Evolutionary conservation across 2,888 invertebrate species (phyloP).

Genomic region (Siphonodentalium dalli): DNA sequence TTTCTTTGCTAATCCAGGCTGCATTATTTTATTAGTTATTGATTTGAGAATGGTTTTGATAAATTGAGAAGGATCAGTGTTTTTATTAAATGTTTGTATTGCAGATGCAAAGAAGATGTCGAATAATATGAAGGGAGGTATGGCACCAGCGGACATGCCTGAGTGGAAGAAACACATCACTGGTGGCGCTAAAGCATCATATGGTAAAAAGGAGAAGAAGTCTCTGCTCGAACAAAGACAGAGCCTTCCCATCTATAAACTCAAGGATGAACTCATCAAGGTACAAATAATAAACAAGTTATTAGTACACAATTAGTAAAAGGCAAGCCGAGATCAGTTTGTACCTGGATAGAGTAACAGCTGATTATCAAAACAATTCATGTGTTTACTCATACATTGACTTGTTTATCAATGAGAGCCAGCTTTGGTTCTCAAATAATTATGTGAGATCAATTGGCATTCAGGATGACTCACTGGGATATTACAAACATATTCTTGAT

Average conservation of each 20-base stretch:
- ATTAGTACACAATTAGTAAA: no score
- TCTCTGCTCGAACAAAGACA: slow-evolving; percentile 94
- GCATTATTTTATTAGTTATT: no score
- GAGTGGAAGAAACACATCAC: slow-evolving; percentile 99
- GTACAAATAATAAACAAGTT: slow-evolving; percentile 67
- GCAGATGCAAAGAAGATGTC: slow-evolving; percentile 75
- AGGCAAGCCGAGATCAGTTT: no score
- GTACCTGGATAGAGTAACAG: no score
- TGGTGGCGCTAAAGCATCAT: slow-evolving; percentile 96
- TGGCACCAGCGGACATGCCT: slow-evolving; percentile 76
- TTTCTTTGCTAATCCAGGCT: no score
- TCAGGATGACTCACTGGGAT: no score
- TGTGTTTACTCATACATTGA: no score
- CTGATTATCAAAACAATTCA: no score
- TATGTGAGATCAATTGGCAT: no score
- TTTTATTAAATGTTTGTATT: slow-evolving; percentile 43
- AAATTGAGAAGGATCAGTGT: neutral
- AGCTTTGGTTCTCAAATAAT: no score
- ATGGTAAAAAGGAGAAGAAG: slow-evolving; percentile 95
- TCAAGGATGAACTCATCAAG: slow-evolving; percentile 92
- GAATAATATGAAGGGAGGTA: slow-evolving; percentile 81
- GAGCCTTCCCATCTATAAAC: slow-evolving; percentile 92
- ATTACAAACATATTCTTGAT: no score
- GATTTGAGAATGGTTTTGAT: neutral
- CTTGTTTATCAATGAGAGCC: no score